Percentiles rank a stretch among this genome's conserved stretches.
These are phyloP conservation scores for Pedionomus torquatus DNA, from an alignment of 2,113 vertebrate genomes.

Conservation along the genomic window DNA sequence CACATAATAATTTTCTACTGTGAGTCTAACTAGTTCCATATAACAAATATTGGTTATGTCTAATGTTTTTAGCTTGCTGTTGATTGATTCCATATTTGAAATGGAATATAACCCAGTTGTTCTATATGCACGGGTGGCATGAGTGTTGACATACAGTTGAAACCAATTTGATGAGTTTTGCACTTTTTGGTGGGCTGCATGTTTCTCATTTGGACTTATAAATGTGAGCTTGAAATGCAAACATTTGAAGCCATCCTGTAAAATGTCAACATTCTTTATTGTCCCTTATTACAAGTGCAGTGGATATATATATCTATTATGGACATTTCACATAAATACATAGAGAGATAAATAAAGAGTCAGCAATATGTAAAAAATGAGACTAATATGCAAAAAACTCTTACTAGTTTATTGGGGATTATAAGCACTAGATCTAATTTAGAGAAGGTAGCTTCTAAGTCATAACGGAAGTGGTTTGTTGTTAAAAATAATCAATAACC, in stretches of 20 bases:
- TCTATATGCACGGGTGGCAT: background rate
- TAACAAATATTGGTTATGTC: slow-evolving; percentile 10
- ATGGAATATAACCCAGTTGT: background rate
- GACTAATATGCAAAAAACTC: background rate
- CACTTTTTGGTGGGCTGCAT: slow-evolving; percentile 45
- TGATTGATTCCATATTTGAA: slow-evolving; percentile 41
- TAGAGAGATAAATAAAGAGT: background rate
- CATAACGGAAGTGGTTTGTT: slow-evolving; percentile 31
- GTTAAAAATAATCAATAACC: slow-evolving; percentile 72
- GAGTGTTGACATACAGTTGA: background rate
- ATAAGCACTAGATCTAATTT: slow-evolving; percentile 36
- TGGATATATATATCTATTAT: background rate
- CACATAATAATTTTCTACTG: background rate
- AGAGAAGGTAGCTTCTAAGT: slow-evolving; percentile 23
- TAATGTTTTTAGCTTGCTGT: slow-evolving; percentile 14
- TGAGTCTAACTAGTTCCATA: slow-evolving; percentile 1
- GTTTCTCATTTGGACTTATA: slow-evolving; percentile 51
- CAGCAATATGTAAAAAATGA: background rate
- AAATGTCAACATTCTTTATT: background rate
- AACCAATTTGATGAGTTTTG: slow-evolving; percentile 43
- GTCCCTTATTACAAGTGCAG: background rate
- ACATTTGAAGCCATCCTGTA: slow-evolving; percentile 22
- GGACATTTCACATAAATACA: background rate
- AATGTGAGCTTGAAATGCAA: slow-evolving; percentile 10
- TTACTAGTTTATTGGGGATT: background rate